Evolutionary conservation across 2,113 vertebrate species (phyloP).

Genomic region (Columba livia): DNA sequence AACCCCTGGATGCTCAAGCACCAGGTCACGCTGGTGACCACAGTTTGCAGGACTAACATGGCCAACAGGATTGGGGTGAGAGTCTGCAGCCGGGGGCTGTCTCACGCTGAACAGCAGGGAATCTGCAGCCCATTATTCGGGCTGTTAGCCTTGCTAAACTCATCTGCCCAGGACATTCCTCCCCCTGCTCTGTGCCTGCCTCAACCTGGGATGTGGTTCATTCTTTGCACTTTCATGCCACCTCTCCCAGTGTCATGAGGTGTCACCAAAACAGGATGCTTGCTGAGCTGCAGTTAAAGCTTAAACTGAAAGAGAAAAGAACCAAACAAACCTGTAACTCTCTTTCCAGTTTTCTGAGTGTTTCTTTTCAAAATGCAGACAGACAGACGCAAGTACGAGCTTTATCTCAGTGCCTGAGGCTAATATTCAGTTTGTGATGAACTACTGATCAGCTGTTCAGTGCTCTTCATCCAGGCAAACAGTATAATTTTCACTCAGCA

Average conservation of each 20-base stretch:
- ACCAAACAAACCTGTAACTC: neutral
- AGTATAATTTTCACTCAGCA: neutral
- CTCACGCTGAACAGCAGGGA: neutral
- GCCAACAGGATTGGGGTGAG: accelerated
- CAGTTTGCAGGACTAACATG: neutral
- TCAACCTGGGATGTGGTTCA: neutral
- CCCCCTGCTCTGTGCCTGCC: accelerated
- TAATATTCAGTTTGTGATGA: constrained; percentile 2
- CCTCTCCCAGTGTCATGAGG: neutral
- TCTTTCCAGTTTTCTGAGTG: neutral
- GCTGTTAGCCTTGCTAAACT: neutral
- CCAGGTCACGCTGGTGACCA: accelerated
- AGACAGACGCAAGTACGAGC: neutral
- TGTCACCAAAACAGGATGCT: neutral
- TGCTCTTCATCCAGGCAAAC: neutral
- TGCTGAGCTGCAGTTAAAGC: neutral
- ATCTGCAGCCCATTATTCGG: no score
- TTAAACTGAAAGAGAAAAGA: neutral
- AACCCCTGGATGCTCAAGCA: neutral
- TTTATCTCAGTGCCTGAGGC: neutral
- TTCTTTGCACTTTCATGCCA: neutral
- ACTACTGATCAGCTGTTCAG: neutral
- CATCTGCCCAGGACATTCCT: neutral
- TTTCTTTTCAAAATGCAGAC: neutral
- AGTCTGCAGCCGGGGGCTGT: accelerated